These are phyloP conservation scores for Calameuta idolon DNA, from an alignment of 2,888 invertebrate species.

Conservation along the genomic window DNA sequence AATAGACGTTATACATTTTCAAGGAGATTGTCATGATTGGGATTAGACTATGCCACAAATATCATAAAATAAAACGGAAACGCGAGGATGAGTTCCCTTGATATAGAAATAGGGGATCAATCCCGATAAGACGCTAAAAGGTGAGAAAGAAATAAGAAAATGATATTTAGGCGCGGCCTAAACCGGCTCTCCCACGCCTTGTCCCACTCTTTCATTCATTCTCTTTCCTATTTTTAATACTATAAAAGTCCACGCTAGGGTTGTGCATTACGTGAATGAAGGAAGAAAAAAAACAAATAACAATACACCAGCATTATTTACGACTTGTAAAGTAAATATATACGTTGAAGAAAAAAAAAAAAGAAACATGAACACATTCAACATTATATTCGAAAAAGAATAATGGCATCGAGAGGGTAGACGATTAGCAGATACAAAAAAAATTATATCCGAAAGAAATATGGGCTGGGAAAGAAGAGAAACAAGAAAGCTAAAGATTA, in stretches of 20 bases:
- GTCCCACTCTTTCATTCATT: conserved; percentile 8
- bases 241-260: neutral
- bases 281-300: neutral
- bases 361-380: neutral
- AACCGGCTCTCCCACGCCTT: conserved; percentile 39
- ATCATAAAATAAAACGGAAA: neutral
- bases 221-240: neutral
- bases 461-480: neutral
- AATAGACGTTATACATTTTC: neutral
- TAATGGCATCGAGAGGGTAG: neutral
- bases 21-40: neutral
- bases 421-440: neutral
- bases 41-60: neutral
- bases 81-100: neutral
- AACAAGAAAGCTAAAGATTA: neutral
- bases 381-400: neutral
- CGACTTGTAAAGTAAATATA: neutral
- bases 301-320: neutral
- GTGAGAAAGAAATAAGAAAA: conserved; percentile 3
- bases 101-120: neutral
- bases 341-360: neutral
- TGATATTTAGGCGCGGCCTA: conserved; percentile 45
- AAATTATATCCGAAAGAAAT: neutral
- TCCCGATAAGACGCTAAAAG: neutral
- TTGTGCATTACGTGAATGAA: neutral